phyloP scores from a whole-genome alignment of 1,140 invertebrate genomes.

The Rhopalosiphum maidis region DNA sequence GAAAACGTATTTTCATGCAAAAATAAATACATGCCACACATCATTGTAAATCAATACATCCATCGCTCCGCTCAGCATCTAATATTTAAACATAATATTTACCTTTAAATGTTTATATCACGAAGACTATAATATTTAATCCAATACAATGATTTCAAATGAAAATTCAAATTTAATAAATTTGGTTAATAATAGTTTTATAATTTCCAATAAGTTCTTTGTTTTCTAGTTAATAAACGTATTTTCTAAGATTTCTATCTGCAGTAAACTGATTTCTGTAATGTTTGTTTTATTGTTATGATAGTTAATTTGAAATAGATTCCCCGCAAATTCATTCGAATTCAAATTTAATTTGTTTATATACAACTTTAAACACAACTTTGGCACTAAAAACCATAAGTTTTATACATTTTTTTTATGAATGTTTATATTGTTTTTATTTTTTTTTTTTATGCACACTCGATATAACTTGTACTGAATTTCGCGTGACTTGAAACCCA shows the following conservation, averaged over 20 bases:
- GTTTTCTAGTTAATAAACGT: not conserved
- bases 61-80: not conserved
- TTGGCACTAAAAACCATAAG: not conserved
- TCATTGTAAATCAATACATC: too few species aligned
- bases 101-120: too few species aligned
- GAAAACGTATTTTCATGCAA: too few species aligned
- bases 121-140: not conserved
- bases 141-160: not conserved
- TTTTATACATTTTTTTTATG: not conserved
- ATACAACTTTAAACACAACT: not conserved
- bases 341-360: not conserved
- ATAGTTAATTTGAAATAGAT: not conserved
- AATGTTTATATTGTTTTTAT: not conserved
- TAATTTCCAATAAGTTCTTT: not conserved
- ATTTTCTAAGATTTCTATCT: too few species aligned
- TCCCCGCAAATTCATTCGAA: not conserved
- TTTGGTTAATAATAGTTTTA: not conserved
- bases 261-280: not conserved
- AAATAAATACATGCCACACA: too few species aligned
- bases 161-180: not conserved
- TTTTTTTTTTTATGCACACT: not conserved
- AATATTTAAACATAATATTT: not conserved
- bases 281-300: not conserved
- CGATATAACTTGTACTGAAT: not conserved
- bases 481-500: constrained; percentile 30